Evolutionary conservation across 1,140 invertebrate species (phyloP), one percentile per base, ranked within the genome.

Genomic region (Drosophila kikkawai): DNA sequence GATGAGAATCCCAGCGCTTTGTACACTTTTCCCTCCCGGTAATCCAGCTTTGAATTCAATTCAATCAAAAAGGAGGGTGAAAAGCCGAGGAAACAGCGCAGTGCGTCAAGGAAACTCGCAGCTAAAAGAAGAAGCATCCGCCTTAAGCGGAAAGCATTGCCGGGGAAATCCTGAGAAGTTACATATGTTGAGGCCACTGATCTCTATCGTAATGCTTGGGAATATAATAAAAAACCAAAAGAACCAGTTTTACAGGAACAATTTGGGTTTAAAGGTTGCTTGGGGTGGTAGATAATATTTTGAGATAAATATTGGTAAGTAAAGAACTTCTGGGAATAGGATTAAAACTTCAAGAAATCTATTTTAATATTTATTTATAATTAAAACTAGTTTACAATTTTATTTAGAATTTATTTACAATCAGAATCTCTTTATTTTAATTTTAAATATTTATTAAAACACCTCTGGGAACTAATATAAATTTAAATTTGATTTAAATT

Each of bases 31-130:
- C 76, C 42, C 34, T 61, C 50, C 70, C 59, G 79, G 79, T 82
- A 81, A 85, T 74, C 68, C 75, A 29, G 58, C 55, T 78, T 79
- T 71, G 60, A 76, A 86, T 76, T 88, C 70, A 83, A 88, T 87
- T 88, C 66, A 83, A 88, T 87, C 75, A 83, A 73, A 73, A 36
- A 59, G 64, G 56, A 53, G 51, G 56, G 48, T 45, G 45, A 55
- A 55, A 77, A 69, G 37, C n/a, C 64, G 8, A 45, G 64, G 48
- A 70, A 70, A 70, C 57, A 69, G 64, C 64, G 57, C 75, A 78
- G 65, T 59, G 74, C 71, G 53, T 70, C 39, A 39, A 39, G 37
- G 68, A 51, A 71, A 59, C 67, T 59, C 55, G 19, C 29, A 32
- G 6, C 7, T 2, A 9, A 17, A 11, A 32, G 29, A 34, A 17